phyloP scores from a whole-genome alignment of 2,797 vertebrate species.

The Melopsittacus undulatus region DNA sequence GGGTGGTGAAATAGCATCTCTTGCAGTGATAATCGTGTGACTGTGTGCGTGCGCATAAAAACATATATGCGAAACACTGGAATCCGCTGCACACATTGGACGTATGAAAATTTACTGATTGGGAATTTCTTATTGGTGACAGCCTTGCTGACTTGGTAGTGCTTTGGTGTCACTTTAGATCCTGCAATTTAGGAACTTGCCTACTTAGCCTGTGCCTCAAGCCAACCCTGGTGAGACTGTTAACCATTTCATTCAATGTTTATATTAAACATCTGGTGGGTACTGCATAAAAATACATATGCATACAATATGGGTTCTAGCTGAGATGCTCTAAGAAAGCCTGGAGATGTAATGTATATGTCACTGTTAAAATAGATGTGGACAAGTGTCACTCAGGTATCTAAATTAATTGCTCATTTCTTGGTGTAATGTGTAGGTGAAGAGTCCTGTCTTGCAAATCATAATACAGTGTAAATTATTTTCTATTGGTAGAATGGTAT shows the following conservation, averaged over 20 bases:
- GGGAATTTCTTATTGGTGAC: background rate
- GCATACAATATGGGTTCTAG: background rate
- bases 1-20: background rate
- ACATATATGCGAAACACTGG: background rate
- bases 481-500: background rate
- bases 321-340: background rate
- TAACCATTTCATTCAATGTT: background rate
- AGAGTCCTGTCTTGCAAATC: background rate
- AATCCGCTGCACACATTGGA: background rate
- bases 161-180: background rate
- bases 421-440: background rate
- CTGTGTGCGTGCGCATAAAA: background rate
- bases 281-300: background rate
- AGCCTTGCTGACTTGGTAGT: background rate
- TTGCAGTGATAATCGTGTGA: background rate
- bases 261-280: background rate
- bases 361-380: background rate
- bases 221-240: slow-evolving; percentile 26
- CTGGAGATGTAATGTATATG: background rate
- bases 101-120: background rate
- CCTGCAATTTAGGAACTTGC: slow-evolving; percentile 19
- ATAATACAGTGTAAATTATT: background rate
- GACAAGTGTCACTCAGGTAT: background rate
- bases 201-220: slow-evolving; percentile 50
- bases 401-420: background rate